Percentiles rank a stretch among this genome's conserved stretches.
Conservation (phyloP, 2,797 vertebrate species). For the Helicolenus hilgendorfi region DNA sequence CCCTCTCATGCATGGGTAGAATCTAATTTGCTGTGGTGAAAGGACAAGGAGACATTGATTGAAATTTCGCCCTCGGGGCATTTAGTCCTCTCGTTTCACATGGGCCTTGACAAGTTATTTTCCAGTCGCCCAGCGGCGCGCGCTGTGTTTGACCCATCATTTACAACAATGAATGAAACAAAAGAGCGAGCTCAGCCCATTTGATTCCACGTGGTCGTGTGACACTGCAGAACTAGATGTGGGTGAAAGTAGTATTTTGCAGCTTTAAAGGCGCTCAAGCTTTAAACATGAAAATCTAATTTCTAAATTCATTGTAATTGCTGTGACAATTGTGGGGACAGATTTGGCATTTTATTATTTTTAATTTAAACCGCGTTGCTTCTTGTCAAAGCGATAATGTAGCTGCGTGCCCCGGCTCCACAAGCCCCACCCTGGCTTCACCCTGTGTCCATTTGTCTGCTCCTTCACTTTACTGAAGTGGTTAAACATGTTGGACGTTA, state of each 20-base stretch:
- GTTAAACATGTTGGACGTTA: slow-evolving; percentile 49
- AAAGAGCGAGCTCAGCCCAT: slow-evolving; percentile 23
- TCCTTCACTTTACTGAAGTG: slow-evolving; percentile 50
- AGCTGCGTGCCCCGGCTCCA: not conserved
- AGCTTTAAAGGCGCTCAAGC: not conserved
- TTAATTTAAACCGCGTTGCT: not conserved
- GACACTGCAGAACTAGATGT: slow-evolving; percentile 3
- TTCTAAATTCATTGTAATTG: not conserved
- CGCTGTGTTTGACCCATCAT: slow-evolving; percentile 81
- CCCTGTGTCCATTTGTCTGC: slow-evolving; percentile 39
- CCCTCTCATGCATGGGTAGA: slow-evolving; percentile 83
- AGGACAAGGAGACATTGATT: slow-evolving; percentile 93
- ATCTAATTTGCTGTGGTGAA: slow-evolving; percentile 91
- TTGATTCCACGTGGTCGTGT: slow-evolving; percentile 18
- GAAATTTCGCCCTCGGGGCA: slow-evolving; percentile 88
- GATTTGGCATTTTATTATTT: not conserved
- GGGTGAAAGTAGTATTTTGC: not conserved
- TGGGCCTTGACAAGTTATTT: slow-evolving; percentile 89
- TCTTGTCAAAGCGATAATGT: not conserved
- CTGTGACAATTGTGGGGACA: not conserved
- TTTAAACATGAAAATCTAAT: not conserved
- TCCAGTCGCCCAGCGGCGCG: slow-evolving; percentile 76
- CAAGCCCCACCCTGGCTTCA: slow-evolving; percentile 18
- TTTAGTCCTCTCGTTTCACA: slow-evolving; percentile 86
- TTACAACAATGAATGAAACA: slow-evolving; percentile 77